These are phyloP conservation scores for Cotesia typhae DNA, from an alignment of 1,140 invertebrate genomes.

Conservation along the genomic window DNA sequence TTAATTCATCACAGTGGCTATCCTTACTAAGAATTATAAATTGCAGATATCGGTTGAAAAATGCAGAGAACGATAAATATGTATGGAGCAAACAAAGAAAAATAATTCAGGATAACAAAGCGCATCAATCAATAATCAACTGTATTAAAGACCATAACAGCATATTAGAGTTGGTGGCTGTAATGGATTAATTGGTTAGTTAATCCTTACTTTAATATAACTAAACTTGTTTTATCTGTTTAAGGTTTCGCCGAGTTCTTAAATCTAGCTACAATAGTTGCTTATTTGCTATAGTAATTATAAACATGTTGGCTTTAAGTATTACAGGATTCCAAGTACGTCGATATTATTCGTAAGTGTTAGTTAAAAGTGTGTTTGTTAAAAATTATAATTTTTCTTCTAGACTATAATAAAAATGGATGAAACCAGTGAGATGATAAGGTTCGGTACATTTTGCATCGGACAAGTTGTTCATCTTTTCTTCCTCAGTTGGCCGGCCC, in stretches of 20 bases:
- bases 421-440: background rate
- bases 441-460: slow-evolving; percentile 13
- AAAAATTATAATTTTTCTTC: slow-evolving; percentile 10
- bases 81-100: background rate
- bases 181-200: slow-evolving; percentile 10
- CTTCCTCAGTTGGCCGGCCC: slow-evolving; percentile 29
- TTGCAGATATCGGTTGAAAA: slow-evolving; percentile 1
- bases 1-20: background rate
- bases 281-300: background rate
- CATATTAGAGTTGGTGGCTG: slow-evolving; percentile 7
- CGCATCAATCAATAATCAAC: background rate
- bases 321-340: slow-evolving; percentile 28
- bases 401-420: slow-evolving; percentile 10
- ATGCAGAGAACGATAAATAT: background rate
- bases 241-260: slow-evolving; percentile 15
- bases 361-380: background rate
- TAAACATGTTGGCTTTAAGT: slow-evolving; percentile 15
- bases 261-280: slow-evolving; percentile 15
- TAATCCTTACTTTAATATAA: background rate
- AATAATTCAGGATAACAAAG: background rate
- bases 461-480: slow-evolving; percentile 25
- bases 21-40: background rate
- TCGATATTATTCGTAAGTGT: background rate
- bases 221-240: background rate
- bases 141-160: slow-evolving; percentile 20